Evolutionary conservation across 2,888 invertebrate genomes (phyloP), one percentile per base, ranked within the genome.

Genomic region (Eurois occulta): DNA sequence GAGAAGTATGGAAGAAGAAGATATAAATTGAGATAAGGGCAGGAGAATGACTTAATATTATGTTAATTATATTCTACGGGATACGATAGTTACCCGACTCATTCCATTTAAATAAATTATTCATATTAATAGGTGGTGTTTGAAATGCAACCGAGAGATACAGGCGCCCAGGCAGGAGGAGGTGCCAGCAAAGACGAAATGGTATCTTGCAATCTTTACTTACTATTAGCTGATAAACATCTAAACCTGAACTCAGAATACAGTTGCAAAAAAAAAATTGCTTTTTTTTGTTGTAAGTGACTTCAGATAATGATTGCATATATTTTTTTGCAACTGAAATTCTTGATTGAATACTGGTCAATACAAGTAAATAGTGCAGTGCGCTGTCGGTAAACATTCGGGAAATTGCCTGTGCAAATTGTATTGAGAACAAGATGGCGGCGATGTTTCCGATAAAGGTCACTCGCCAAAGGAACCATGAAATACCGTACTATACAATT

Each of bases 131-230:
- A 96, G 96, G 96, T 96, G 81, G 96, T 96, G 66, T 98, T 99
- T 90, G 99, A 99, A 94, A 97, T 99, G 97, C 99, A 99, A 93
- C 99, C 99, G 0, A 97, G 99, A 87, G 98, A 99, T 90, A 95
- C 98, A 0, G 98, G 98, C 0, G 97, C 98, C 0, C 97, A 97
- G n/a, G 97, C 97, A 0, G 98, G 97, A 0, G 97, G 97, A 43
- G 98, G 97, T 95, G 97, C 98, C 68, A 98, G 98, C 1, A 97
- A 98, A 83, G 99, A 99, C 91, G 99, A 99, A 89, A 98, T 98
- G 97, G 98, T 97, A 88, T 4, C 7, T 41, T 28, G 18, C 28
- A 32, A 66, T 11, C 21, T 32, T 43, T 21, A 11, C 46, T n/a
- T 43, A 24, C n/a, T 65, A n/a, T 28, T 60, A 43, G 8, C 32